Base-by-base conservation (phyloP, 2,797 vertebrate species). In the Darevskia nairensis region DNA sequence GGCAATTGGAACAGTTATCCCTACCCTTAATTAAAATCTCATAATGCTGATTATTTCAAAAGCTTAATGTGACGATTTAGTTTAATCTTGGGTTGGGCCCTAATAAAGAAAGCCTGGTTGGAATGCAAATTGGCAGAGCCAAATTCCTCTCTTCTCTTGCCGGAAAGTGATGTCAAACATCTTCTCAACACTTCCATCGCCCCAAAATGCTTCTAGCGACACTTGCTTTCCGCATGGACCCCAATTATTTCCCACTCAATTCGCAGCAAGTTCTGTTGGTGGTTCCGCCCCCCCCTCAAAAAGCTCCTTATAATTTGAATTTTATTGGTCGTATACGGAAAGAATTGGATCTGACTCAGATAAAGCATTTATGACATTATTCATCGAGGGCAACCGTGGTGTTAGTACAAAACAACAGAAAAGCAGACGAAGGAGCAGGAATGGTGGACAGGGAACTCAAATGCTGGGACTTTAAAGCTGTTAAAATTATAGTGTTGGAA, bases 271-370 rank as follows among this genome's bases (percentile, higher is more conserved):
- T 32, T 92, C 79, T 44, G 39, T 21, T 50, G 23, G 32, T 13
- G 89, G 75, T 80, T 35, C 84, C 84, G 76, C 80, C 76, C 87
- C 23, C 23, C 50, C 32, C 76, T 86, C 84, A 69, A 81, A 82
- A 76, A 50, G 1, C 50, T 15, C 50, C 50, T 50, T 50, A 50
- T 50, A 50, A 50, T 50, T 50, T 50, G 50, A 50, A 50, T 50
- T 50, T 50, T 50, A 50, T 50, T 50, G 50, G 50, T 4, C 13
- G 11, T 50, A 50, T 50, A 50, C 4, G 50, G 11, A 50, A 50
- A 50, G 11, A 50, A 50, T 50, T 50, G 50, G 50, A 13, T 13
- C 46, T 50, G 46, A 50, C 46, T 50, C 46, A 50, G 46, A 50
- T 50, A 50, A 50, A 50, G 46, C 46, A 50, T 50, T 50, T 50